Evolutionary conservation across 2,797 vertebrate species (phyloP).

Genomic region (Acanthiza pusilla): DNA sequence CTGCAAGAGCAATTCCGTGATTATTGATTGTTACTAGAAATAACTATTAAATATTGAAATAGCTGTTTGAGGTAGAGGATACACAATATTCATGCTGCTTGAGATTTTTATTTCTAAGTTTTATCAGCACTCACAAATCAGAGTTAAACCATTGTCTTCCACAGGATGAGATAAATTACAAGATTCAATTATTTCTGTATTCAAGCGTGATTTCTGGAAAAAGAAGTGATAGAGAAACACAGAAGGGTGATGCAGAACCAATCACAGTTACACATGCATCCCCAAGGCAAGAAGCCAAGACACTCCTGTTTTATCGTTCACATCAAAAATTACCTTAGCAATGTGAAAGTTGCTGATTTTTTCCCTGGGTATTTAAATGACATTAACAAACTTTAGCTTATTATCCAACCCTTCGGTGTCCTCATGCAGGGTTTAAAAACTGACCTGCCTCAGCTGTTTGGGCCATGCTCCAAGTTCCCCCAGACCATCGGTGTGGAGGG

Average conservation of each 20-base stretch:
- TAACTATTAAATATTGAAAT: neutral
- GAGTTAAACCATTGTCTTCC: neutral
- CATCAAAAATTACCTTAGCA: neutral
- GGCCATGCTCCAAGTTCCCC: neutral
- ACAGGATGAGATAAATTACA: neutral
- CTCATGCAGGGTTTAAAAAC: neutral
- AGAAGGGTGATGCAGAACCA: neutral
- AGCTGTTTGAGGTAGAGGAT: neutral
- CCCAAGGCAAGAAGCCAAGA: neutral
- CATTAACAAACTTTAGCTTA: neutral
- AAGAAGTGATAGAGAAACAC: neutral
- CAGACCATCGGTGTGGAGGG: rapidly evolving
- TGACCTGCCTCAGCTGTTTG: rapidly evolving
- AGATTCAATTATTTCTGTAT: neutral
- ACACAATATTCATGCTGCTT: neutral
- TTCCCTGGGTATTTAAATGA: neutral
- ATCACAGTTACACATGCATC: neutral
- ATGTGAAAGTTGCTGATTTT: neutral
- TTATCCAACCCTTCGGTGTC: neutral
- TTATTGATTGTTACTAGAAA: neutral
- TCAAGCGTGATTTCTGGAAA: neutral
- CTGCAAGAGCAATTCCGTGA: neutral
- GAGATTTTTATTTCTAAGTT: neutral
- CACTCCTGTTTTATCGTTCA: neutral
- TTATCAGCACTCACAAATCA: neutral